Percentiles rank a stretch among this genome's conserved stretches.
Conservation (phyloP, 2,113 vertebrate species). For the Centropristis striata region DNA sequence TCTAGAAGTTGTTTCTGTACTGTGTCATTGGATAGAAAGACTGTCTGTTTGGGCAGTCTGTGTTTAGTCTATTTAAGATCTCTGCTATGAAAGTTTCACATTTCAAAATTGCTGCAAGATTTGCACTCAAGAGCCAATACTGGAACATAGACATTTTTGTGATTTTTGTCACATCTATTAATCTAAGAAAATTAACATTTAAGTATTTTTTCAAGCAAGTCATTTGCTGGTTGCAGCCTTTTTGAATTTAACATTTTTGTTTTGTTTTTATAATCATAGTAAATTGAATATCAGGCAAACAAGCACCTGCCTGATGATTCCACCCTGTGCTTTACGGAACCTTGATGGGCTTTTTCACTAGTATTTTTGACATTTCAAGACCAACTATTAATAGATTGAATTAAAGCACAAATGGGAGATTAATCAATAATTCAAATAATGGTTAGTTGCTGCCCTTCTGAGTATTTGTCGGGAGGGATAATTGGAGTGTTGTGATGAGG, state of each 20-base stretch:
- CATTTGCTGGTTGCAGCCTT: background rate
- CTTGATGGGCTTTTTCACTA: too few species aligned
- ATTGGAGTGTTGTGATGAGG: background rate
- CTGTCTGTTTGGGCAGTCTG: background rate
- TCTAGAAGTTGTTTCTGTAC: conserved; percentile 9
- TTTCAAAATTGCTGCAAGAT: background rate
- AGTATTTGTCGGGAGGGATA: background rate
- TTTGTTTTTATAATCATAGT: background rate
- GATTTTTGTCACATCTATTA: background rate
- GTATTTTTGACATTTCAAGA: background rate
- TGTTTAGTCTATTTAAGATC: background rate
- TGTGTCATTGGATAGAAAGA: background rate
- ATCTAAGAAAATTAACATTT: background rate
- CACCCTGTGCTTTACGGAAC: background rate
- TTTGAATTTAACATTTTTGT: background rate
- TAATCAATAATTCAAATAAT: background rate
- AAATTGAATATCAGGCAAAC: background rate
- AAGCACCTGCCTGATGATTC: background rate
- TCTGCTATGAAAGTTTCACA: background rate
- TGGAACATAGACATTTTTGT: background rate
- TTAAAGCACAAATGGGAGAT: background rate
- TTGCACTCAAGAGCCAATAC: background rate
- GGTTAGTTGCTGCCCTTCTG: background rate
- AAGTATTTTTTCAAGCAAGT: background rate
- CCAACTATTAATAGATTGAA: background rate